Conservation (phyloP, 2,888 invertebrate genomes). For the Trilocha varians region DNA sequence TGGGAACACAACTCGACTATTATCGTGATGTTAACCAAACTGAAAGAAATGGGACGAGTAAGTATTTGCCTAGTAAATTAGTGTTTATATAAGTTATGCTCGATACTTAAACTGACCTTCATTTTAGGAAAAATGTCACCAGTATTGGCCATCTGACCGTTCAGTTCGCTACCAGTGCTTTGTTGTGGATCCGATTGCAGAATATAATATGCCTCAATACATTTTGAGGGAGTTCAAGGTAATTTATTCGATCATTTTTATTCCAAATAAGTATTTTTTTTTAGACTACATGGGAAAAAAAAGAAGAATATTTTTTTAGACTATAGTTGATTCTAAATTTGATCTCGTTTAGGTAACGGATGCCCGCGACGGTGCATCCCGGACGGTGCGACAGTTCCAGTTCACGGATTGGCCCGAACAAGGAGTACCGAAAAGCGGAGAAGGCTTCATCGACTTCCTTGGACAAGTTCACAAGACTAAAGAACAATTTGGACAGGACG, state of each 20-base stretch:
- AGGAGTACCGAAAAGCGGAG: conserved; percentile 97
- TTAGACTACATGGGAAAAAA: too few relatives aligned
- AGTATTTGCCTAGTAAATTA: conserved; percentile 57
- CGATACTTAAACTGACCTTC: conserved; percentile 8
- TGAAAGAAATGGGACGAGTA: conserved; percentile 97
- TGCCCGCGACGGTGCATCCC: conserved; percentile 95
- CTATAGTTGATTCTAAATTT: background rate
- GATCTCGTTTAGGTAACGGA: conserved; percentile 82
- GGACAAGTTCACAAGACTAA: conserved; percentile 99
- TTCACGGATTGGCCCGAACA: conserved; percentile 98
- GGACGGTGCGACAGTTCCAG: conserved; percentile 96
- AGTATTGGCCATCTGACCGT: conserved; percentile 99
- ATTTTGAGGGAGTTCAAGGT: conserved; percentile 98
- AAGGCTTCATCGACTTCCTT: conserved; percentile 99
- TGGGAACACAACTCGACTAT: conserved; percentile 99
- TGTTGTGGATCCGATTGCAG: conserved; percentile 99
- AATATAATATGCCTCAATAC: conserved; percentile 99
- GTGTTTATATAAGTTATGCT: background rate
- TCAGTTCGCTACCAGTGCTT: conserved; percentile 98
- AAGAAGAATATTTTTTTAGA: too few relatives aligned
- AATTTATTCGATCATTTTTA: conserved; percentile 8
- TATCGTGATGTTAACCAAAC: conserved; percentile 98
- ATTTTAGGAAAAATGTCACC: conserved; percentile 96
- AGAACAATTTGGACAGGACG: conserved; percentile 99
- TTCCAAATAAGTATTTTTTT: background rate